Base-by-base conservation (phyloP, 2,888 invertebrate species). In the Parthenolecanium corni region DNA sequence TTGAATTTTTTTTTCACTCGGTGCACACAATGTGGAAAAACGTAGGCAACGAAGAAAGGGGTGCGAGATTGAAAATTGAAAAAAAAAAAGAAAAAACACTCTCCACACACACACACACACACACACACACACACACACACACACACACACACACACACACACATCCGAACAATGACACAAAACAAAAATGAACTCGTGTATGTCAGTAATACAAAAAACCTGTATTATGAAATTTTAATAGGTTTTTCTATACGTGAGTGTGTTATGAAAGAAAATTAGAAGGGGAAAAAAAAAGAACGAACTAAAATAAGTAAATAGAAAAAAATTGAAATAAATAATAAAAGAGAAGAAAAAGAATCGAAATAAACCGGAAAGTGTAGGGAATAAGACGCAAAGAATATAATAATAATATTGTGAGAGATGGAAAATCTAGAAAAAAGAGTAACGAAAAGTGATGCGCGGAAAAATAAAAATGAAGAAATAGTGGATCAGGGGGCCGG, bases 151-250 rank as follows among this genome's bases (percentile, higher is more conserved):
- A 23, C 49, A 49, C 21, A 23, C 24, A 5, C 49, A 31, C 31
- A 31, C 31, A 6, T 31, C 4, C 21, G 36, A 36, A 25, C 40
- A 53, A 53, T 53, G 53, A 38, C 53, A 38, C 38, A 38, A 18
- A n/a, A 42, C 16, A 42, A 36, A 52, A 16, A 53, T 38, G 14
- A 53, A 21, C 38, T 53, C 24, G 36, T 18, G 36, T 16, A 25
- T 53, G 53, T 53, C 40, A 53, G 38, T 11, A 53, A 38, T 21
- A 52, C 31, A 24, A 52, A 49, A n/a, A 52, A 52, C 52, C 52
- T 24, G 52, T 52, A 52, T 36, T 52, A 52, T 52, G 38, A 53
- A 53, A 53, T 53, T 53, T 53, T 53, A 53, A 53, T 53, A 12
- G 11, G 6, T 18, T 53, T 52, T 52, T 24, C 24, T 6, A 49